Conservation (phyloP, 2,797 vertebrate genomes). For the Crypturellus tataupa region DNA sequence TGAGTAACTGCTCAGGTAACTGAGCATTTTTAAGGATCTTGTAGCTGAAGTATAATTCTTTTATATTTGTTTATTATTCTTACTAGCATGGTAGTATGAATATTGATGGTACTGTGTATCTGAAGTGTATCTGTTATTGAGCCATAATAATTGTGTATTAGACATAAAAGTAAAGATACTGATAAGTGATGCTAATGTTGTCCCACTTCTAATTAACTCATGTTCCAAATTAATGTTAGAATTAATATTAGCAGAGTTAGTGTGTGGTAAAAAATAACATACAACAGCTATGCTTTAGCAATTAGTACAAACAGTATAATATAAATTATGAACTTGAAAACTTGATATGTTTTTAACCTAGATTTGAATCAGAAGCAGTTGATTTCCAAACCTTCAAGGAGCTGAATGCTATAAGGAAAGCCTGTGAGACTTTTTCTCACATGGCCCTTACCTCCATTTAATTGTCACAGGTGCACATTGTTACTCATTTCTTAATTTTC, state of each 20-base stretch:
- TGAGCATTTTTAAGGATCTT: not conserved
- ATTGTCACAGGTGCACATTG: not conserved
- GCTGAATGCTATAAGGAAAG: not conserved
- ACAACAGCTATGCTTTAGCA: not conserved
- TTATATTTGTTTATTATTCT: not conserved
- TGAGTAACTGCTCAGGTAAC: not conserved
- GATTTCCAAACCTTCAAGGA: not conserved
- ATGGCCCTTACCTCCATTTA: not conserved
- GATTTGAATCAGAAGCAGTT: not conserved
- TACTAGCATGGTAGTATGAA: not conserved
- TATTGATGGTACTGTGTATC: not conserved
- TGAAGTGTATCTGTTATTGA: not conserved
- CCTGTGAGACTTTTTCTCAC: not conserved
- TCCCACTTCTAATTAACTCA: not conserved
- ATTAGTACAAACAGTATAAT: not conserved
- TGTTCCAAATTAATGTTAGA: not conserved
- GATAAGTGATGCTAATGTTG: not conserved
- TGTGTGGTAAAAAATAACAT: not conserved
- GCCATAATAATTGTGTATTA: not conserved
- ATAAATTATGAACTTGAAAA: not conserved
- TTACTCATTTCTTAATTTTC: not conserved
- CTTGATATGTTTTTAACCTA: not conserved
- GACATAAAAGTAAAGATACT: not conserved
- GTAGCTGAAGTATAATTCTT: not conserved
- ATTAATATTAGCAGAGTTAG: not conserved